These are phyloP conservation scores for Agapornis canus DNA, from an alignment of 2,797 vertebrate genomes.

Conservation along the genomic window DNA sequence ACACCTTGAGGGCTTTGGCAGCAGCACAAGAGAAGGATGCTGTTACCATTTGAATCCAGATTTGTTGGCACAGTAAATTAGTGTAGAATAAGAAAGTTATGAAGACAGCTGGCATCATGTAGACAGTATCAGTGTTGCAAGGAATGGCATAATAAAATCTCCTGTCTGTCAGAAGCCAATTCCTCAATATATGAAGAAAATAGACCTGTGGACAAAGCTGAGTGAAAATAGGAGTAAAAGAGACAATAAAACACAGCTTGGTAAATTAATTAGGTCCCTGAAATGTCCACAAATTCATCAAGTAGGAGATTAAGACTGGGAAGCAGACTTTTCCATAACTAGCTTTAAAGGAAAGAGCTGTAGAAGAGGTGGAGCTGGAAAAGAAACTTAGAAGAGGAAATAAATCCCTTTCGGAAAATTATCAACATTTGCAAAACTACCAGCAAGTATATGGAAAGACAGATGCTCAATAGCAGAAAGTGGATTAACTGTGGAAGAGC, in stretches of 20 bases:
- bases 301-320: not conserved
- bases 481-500: not conserved
- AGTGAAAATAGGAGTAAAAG: not conserved
- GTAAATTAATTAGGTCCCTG: not conserved
- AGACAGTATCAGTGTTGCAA: not conserved
- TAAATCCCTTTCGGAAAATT: not conserved
- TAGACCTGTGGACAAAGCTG: not conserved
- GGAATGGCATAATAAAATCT: not conserved
- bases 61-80: not conserved
- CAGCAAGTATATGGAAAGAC: not conserved
- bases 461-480: not conserved
- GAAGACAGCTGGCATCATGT: not conserved
- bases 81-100: not conserved
- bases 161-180: not conserved
- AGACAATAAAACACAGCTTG: not conserved
- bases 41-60: not conserved
- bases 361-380: not conserved
- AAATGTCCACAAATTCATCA: not conserved
- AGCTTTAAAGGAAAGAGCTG: not conserved
- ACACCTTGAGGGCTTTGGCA: not conserved
- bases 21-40: not conserved
- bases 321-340: not conserved
- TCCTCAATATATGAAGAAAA: not conserved
- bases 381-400: slow-evolving; percentile 21
- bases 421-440: not conserved